These are phyloP conservation scores for Bombus turneri DNA, from an alignment of 1,140 invertebrate genomes.

Conservation along the genomic window DNA sequence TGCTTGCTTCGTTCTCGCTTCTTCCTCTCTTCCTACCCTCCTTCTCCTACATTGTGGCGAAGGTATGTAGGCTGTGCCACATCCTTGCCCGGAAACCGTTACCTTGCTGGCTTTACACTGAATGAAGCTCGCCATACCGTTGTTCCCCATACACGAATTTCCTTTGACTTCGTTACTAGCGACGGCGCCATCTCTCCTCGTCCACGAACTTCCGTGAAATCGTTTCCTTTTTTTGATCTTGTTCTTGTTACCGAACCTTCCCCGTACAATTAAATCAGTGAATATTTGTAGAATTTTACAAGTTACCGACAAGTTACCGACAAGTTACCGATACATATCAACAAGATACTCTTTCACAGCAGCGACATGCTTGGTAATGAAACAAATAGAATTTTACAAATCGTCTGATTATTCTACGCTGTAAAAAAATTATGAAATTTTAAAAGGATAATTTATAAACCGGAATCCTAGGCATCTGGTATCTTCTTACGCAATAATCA, in stretches of 20 bases:
- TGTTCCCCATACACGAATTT: conserved; percentile 70
- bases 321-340: too few relatives aligned
- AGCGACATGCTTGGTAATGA: not conserved
- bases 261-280: not conserved
- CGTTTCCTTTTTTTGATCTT: not conserved
- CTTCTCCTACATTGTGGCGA: conserved; percentile 71
- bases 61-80: conserved; percentile 82
- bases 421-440: too few relatives aligned
- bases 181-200: conserved; percentile 6
- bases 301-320: too few relatives aligned
- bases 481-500: not conserved
- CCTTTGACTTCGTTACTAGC: conserved; percentile 55
- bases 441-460: not conserved
- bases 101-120: conserved; percentile 76
- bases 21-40: conserved; percentile 61
- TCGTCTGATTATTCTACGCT: too few relatives aligned
- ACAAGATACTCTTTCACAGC: too few relatives aligned
- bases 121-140: conserved; percentile 75
- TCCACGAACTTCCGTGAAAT: not conserved
- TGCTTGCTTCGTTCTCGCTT: conserved; percentile 28
- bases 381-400: not conserved
- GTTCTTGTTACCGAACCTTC: not conserved
- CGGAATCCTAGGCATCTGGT: too few relatives aligned
- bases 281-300: not conserved
- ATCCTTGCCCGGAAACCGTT: conserved; percentile 82